phyloP scores from a whole-genome alignment of 1,140 invertebrate genomes.

The Camponotus pennsylvanicus region DNA sequence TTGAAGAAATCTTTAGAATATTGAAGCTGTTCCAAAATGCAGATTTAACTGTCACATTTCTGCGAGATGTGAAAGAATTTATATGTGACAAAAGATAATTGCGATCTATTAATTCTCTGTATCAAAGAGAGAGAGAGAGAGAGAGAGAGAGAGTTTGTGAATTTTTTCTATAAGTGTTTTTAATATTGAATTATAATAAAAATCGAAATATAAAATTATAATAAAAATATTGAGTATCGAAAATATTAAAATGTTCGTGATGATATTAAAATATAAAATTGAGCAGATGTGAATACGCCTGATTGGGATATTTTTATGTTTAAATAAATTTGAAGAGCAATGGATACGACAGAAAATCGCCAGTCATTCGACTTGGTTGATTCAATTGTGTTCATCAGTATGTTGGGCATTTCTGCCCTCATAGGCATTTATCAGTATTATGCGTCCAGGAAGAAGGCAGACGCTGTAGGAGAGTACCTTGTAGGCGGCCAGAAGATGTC shows the following conservation, averaged over 20 bases:
- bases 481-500: slow-evolving; percentile 89
- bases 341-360: slow-evolving; percentile 16
- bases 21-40: not conserved
- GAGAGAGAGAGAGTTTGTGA: too few species aligned
- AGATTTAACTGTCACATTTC: not conserved
- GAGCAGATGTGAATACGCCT: slow-evolving; percentile 3
- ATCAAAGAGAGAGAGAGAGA: too few species aligned
- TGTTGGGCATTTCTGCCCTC: slow-evolving; percentile 88
- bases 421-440: slow-evolving; percentile 91
- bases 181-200: not conserved
- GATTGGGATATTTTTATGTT: not conserved
- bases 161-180: not conserved
- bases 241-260: not conserved
- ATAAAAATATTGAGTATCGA: not conserved
- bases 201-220: too few species aligned
- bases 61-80: not conserved
- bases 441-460: slow-evolving; percentile 85
- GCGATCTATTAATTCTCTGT: not conserved
- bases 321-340: not conserved
- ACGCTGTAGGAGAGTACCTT: slow-evolving; percentile 88
- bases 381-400: slow-evolving; percentile 87
- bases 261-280: not conserved
- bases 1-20: not conserved
- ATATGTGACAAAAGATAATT: slow-evolving; percentile 4
- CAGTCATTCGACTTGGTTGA: slow-evolving; percentile 86